A percentile compares a stretch with the other conserved stretches of the same genome.
These are phyloP conservation scores for Onychomys leucogaster DNA, from an alignment of 2,797 vertebrate species.

Conservation along the genomic window DNA sequence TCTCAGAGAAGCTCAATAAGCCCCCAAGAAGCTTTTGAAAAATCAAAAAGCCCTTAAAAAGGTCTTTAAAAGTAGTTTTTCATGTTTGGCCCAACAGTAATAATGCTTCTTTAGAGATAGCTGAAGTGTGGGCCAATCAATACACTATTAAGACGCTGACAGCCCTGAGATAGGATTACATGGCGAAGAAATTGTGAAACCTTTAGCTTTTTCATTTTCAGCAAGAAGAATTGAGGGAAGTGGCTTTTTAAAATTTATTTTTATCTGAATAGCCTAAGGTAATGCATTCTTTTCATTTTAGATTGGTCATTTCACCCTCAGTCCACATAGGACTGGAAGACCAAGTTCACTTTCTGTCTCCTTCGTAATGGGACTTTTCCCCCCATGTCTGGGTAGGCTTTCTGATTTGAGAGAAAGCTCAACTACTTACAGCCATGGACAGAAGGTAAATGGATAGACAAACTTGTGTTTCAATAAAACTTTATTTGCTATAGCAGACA, in stretches of 20 bases:
- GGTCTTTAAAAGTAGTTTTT: constrained; percentile 81
- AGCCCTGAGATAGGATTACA: constrained; percentile 72
- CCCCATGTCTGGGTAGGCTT: neutral
- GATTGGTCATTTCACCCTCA: constrained; percentile 46
- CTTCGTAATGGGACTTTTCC: neutral
- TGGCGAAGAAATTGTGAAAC: constrained; percentile 76
- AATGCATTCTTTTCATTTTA: constrained; percentile 66
- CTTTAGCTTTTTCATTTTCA: constrained; percentile 79
- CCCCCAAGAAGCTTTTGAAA: constrained; percentile 80
- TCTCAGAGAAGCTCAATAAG: constrained; percentile 70
- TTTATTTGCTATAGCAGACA: constrained; percentile 46
- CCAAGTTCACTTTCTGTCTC: neutral
- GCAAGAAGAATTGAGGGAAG: constrained; percentile 72
- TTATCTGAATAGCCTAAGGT: constrained; percentile 66
- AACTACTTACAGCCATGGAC: neutral
- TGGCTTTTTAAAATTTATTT: constrained; percentile 74
- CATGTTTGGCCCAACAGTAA: constrained; percentile 79
- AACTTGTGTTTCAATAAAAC: constrained; percentile 31
- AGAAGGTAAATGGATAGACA: neutral
- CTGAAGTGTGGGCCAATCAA: constrained; percentile 76
- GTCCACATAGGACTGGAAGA: constrained; percentile 44
- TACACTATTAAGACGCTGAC: constrained; percentile 80
- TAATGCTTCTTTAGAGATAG: constrained; percentile 81
- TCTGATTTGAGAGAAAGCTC: neutral
- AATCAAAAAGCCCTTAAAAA: constrained; percentile 76